These are phyloP conservation scores for Lepidurus couesii DNA, from an alignment of 1,140 invertebrate species.

Conservation along the genomic window DNA sequence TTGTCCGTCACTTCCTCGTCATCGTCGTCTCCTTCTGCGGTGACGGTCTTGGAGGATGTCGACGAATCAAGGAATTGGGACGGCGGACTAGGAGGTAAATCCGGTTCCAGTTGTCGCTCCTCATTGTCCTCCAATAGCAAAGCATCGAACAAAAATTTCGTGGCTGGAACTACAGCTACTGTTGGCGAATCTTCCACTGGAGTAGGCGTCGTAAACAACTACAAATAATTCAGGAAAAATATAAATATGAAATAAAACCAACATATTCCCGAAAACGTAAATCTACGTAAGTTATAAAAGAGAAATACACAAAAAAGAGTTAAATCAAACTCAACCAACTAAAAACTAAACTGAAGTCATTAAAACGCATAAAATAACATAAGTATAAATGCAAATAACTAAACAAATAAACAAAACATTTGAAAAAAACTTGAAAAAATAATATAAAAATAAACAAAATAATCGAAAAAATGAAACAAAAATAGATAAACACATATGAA, in stretches of 20 bases:
- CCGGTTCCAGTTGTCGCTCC: neutral
- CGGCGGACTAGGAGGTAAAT: neutral
- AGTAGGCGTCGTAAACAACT: neutral
- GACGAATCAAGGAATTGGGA: slow-evolving; percentile 4
- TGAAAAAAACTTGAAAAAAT: neutral
- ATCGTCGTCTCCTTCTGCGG: neutral
- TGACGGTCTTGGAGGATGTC: neutral
- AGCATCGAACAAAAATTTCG: neutral
- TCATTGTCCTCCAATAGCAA: neutral
- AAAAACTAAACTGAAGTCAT: neutral
- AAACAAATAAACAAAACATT: neutral
- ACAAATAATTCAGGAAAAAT: neutral
- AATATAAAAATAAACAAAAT: neutral
- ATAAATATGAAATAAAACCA: neutral
- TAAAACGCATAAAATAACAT: neutral
- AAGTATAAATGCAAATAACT: neutral
- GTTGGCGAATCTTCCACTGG: neutral
- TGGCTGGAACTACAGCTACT: neutral
- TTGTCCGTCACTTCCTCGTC: neutral
- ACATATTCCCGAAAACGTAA: neutral
- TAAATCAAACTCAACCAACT: neutral
- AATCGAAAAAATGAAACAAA: neutral
- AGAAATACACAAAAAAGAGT: neutral
- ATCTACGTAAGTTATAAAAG: neutral
- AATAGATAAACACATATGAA: neutral